Evolutionary conservation across 2,797 vertebrate genomes (phyloP).

Genomic region (Eulemur rubriventer): DNA sequence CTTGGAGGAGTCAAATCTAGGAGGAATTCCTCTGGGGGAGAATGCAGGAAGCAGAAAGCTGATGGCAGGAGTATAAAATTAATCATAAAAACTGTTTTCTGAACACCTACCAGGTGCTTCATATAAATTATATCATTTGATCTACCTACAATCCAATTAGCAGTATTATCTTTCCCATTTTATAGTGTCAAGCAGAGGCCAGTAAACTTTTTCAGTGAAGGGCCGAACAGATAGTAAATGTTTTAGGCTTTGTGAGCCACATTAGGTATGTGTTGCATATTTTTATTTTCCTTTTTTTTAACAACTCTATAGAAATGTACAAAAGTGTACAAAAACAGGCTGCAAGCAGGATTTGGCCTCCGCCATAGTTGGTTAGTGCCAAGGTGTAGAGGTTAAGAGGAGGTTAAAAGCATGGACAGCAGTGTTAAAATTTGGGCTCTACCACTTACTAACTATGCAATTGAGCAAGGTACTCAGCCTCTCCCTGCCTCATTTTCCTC

Average conservation of each 20-base stretch:
- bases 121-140: neutral
- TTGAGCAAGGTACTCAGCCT: neutral
- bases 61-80: neutral
- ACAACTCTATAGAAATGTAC: neutral
- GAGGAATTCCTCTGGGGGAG: neutral
- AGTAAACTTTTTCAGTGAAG: neutral
- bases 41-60: neutral
- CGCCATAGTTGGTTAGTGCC: neutral
- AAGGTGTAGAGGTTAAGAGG: neutral
- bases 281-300: neutral
- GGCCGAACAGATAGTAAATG: neutral
- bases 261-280: neutral
- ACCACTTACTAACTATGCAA: neutral
- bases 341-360: neutral
- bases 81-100: slow-evolving; percentile 2
- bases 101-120: neutral
- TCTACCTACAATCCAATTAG: neutral
- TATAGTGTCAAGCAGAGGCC: neutral
- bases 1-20: neutral
- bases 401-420: neutral
- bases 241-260: neutral
- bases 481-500: neutral
- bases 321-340: neutral
- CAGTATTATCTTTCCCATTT: neutral
- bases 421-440: neutral